A percentile compares a stretch with the other conserved stretches of the same genome.
Evolutionary conservation across 1,140 invertebrate genomes (phyloP).

Genomic region (Plectus sambesii): DNA sequence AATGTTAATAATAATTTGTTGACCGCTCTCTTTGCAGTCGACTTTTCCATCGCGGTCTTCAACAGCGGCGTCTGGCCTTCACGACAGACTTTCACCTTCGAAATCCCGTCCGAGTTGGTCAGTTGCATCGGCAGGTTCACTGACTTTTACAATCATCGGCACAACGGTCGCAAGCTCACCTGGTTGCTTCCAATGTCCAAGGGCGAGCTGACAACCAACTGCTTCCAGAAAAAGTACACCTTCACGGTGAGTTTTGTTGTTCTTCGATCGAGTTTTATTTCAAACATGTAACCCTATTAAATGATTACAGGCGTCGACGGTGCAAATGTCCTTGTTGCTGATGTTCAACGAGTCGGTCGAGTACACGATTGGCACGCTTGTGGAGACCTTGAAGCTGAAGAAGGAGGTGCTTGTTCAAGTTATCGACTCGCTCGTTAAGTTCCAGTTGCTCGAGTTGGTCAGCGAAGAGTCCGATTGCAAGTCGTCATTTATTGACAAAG

Average conservation of each 20-base stretch:
- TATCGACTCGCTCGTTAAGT: no score
- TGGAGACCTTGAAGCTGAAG: no score
- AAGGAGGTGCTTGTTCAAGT: no score
- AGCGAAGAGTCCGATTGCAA: conserved; percentile 12
- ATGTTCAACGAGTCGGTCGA: conserved; percentile 76
- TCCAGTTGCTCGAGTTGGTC: no score
- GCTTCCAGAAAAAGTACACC: conserved; percentile 60
- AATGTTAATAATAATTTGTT: no score
- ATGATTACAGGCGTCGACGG: no score
- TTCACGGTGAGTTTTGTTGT: conserved; percentile 48
- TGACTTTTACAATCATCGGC: conserved; percentile 81
- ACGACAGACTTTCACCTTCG: no score
- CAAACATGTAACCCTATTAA: conserved; percentile 43
- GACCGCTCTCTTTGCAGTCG: no score
- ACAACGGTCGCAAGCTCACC: conserved; percentile 86
- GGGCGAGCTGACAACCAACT: conserved; percentile 87
- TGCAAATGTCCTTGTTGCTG: conserved; percentile 89
- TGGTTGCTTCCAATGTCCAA: conserved; percentile 97
- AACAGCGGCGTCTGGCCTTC: conserved; percentile 97
- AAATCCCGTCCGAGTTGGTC: no score
- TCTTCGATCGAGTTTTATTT: no score
- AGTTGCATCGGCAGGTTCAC: conserved; percentile 85
- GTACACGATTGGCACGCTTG: no score
- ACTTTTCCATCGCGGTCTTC: conserved; percentile 58
- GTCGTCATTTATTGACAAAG: no score